Evolutionary conservation across 2,113 vertebrate genomes (phyloP), one percentile per base, ranked within the genome.

Genomic region (Pseudorectes ferrugineus): DNA sequence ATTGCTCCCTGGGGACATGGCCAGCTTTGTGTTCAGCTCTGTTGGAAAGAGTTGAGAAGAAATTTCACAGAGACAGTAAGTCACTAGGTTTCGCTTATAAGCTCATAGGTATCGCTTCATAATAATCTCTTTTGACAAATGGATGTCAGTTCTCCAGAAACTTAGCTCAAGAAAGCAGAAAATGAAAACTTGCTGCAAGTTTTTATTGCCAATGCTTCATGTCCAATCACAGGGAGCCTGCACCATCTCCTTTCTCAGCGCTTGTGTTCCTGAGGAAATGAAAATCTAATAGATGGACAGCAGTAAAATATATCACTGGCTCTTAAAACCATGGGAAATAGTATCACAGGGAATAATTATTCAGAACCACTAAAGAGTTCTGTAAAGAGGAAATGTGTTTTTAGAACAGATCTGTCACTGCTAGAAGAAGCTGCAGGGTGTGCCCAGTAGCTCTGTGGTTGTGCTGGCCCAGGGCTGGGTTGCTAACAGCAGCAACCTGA

Each of bases 121-220:
- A 84, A 92, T 94, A 96, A 93, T 91, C 79, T 75, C 45, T 88
- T 87, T 90, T 95, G 94, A 95, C 72, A 90, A 96, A 88, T 85
- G 61, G 88, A 66, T 88, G 83, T 94, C 85, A 77, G 63, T 88
- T 74, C 79, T 96, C 82, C 57, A 59, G 83, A 92, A 97, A 93
- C 85, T 67, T 84, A 88, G 52, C 72, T 84, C 90, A 85, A 57
- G 94, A 94, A 96, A 85, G 85, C 65, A 95, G 82, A 96, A 95
- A 88, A 93, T 92, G 79, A 96, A 92, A 92, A 90, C 59, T 92
- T 88, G 79, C 59, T 79, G 42, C 65, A 92, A 65, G 93, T 72
- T 92, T 85, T 90, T 96, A 95, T 76, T 87, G 77, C 67, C 2
- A 3, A 10, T 88, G 90, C 62, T 79, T 96, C 68, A 40, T 11